Evolutionary conservation across 2,797 vertebrate species (phyloP).

Genomic region (Artibeus lituratus): DNA sequence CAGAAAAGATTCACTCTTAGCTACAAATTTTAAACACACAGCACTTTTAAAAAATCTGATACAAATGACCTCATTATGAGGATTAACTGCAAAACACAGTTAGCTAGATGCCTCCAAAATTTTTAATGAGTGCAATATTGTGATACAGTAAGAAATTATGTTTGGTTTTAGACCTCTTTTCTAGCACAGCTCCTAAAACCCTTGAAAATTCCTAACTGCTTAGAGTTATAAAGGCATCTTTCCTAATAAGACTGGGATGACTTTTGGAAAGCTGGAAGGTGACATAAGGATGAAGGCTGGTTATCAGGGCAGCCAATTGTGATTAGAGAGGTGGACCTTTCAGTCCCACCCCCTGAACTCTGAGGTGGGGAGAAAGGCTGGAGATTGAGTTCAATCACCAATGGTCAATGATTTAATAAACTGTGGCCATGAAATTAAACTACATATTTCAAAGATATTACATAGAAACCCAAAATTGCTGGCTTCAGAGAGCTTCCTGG

Average conservation of each 20-base stretch:
- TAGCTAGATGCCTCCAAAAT: not conserved
- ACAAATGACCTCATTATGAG: conserved; percentile 11
- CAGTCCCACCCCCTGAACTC: not conserved
- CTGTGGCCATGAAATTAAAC: not conserved
- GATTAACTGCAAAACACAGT: conserved; percentile 9
- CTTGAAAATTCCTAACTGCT: not conserved
- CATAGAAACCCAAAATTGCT: not conserved
- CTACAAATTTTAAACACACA: not conserved
- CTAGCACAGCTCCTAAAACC: not conserved
- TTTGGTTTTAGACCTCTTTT: not conserved
- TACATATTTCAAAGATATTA: not conserved
- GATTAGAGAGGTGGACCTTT: not conserved
- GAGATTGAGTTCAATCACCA: not conserved
- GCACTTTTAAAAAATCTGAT: not conserved
- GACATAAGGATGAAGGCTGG: not conserved
- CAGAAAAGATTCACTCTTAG: not conserved
- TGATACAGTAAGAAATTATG: not conserved
- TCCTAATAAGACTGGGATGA: not conserved
- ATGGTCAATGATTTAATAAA: not conserved
- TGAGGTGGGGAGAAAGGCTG: not conserved
- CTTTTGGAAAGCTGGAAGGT: not conserved
- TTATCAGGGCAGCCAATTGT: not conserved
- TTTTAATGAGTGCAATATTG: not conserved
- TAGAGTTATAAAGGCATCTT: not conserved
- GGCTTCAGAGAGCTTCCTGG: not conserved